Base-by-base conservation (phyloP, 2,113 vertebrate species). In the Oxyura jamaicensis region DNA sequence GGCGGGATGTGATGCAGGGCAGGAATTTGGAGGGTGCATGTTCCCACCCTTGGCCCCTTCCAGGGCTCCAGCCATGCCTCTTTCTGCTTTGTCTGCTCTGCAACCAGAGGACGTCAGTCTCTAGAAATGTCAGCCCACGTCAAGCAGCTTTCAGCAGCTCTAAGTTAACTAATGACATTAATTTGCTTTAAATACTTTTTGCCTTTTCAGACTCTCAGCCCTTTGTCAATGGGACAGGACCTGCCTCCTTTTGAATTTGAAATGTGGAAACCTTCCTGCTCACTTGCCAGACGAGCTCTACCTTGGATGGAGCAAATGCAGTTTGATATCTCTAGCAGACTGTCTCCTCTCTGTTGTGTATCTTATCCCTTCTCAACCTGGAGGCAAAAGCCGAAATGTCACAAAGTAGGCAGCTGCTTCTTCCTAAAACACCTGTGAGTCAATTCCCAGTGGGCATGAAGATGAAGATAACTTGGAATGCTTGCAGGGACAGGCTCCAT, bases 391-490 rank as follows among this genome's bases (percentile, higher is more conserved):
- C 93, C 83, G 75, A 91, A 94, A 95, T 94, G 90, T 96, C 94
- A 95, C 94, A 90, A 90, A 96, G 81, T 69, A 93, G 87, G 90
- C 94, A 97, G 91, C 95, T 97, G 91, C 88, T 78, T 92, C 93
- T 97, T 96, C 94, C 94, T 96, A 94, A 96, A 96, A 88, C 96
- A 97, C 90, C 96, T 97, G 90, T 96, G 92, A 97, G 87, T 93
- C 89, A 91, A 85, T 91, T 89, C 91, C 95, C 94, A 90, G 89
- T 95, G 93, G 95, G 96, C 94, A 96, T 63, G 85, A 93, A 97
- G 95, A 95, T 97, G 90, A 88, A 97, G 96, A 97, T 97, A 97
- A 95, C 91, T 63, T 83, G 48, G 48, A 75, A 89, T 76, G 50
- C 94, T 97, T 96, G 92, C 76, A 95, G 87, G 83, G 86, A 62